phyloP scores from a whole-genome alignment of 1,140 invertebrate genomes.

The Bombus turneri region DNA sequence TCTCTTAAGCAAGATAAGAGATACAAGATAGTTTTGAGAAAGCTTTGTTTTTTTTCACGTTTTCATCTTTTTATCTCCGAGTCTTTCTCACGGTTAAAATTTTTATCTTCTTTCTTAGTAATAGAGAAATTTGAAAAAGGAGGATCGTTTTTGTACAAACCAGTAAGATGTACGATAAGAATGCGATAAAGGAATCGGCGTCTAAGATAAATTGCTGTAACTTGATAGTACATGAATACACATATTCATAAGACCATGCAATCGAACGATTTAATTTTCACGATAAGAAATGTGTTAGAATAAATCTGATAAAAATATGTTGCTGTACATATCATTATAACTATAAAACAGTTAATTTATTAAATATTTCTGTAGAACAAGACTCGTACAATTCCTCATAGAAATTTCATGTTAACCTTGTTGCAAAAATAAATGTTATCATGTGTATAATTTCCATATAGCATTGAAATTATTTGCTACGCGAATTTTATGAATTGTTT shows the following conservation, averaged over 20 bases:
- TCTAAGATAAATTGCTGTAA: slow-evolving; percentile 17
- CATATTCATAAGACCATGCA: neutral
- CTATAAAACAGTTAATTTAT: neutral
- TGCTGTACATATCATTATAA: neutral
- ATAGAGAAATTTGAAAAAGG: neutral
- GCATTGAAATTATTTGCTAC: neutral
- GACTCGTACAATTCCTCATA: too few species aligned
- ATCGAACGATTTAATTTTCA: neutral
- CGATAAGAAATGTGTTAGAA: neutral
- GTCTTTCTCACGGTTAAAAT: neutral
- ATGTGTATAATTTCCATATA: neutral
- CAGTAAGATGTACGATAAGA: slow-evolving; percentile 20
- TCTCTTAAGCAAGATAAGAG: neutral
- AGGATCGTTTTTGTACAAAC: neutral
- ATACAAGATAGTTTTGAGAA: neutral
- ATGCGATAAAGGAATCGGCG: slow-evolving; percentile 4
- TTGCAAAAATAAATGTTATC: neutral
- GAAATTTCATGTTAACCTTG: neutral
- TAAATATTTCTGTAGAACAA: neutral
- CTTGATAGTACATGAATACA: neutral
- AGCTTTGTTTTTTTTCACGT: neutral
- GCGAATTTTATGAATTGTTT: too few species aligned
- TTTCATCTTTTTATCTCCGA: slow-evolving; percentile 14
- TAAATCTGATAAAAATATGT: neutral
- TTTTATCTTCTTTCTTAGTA: slow-evolving; percentile 24